Evolutionary conservation across 2,888 invertebrate species (phyloP).

Genomic region (Apotomis turbidana): DNA sequence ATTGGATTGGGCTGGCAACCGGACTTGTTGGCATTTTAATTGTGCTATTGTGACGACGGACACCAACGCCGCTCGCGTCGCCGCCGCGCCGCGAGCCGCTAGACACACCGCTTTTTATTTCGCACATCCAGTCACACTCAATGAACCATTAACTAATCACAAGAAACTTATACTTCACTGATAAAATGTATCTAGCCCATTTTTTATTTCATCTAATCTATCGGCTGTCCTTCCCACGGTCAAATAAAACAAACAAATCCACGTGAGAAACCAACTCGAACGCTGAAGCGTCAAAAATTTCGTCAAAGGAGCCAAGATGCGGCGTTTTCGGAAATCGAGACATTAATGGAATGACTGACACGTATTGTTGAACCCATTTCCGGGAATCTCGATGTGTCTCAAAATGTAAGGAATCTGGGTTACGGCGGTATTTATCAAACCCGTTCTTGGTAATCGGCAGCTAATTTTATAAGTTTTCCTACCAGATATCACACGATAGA

Average conservation of each 20-base stretch:
- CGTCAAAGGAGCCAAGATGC: slow-evolving; percentile 63
- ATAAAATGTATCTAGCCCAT: slow-evolving; percentile 3
- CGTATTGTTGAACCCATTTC: slow-evolving; percentile 70
- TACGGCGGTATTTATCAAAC: slow-evolving; percentile 47
- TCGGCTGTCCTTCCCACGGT: slow-evolving; percentile 63
- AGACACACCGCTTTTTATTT: slow-evolving; percentile 74
- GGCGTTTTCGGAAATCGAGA: slow-evolving; percentile 75
- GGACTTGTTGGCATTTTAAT: slow-evolving; percentile 84
- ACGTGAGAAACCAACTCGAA: slow-evolving; percentile 65
- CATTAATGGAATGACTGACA: slow-evolving; percentile 81
- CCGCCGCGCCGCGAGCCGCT: slow-evolving; percentile 58
- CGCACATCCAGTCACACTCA: slow-evolving; percentile 55
- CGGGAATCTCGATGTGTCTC: slow-evolving; percentile 64
- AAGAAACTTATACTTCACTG: slow-evolving; percentile 28
- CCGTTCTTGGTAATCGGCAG: slow-evolving; percentile 55
- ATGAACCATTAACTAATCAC: slow-evolving; percentile 51
- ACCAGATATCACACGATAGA: background rate
- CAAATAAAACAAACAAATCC: slow-evolving; percentile 52
- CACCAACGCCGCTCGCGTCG: slow-evolving; percentile 67
- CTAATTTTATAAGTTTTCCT: slow-evolving; percentile 48
- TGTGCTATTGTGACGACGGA: slow-evolving; percentile 82
- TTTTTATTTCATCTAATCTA: slow-evolving; percentile 17
- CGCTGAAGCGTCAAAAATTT: slow-evolving; percentile 76
- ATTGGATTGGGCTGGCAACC: slow-evolving; percentile 82
- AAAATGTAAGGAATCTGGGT: slow-evolving; percentile 66